Base-by-base conservation (phyloP, 2,888 invertebrate genomes). In the Leistus spinibarbis region DNA sequence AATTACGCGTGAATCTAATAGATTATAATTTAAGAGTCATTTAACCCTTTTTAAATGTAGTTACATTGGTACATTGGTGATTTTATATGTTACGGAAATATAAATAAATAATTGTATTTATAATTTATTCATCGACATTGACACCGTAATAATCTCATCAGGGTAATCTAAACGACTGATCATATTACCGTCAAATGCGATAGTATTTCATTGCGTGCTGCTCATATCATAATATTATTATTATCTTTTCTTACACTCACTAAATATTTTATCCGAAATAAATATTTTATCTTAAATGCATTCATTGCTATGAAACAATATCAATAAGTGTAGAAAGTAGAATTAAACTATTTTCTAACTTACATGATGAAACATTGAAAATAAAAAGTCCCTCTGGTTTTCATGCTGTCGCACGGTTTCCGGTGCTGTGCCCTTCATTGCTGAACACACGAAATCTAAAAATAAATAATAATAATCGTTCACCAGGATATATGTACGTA, bases 351-450 rank as follows among this genome's bases (percentile, higher is more conserved):
- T 10, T n/a, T 60, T 19, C 53, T 53, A 22, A 85, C 88, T 84
- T 83, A 90, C 90, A 78, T 89, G 87, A 62, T 84, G 83, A 79
- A 90, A 88, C 86, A 89, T 86, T 0, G 90, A 88, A 83, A 89
- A 89, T 78, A 87, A 86, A 77, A 85, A 88, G 67, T 89, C 89
- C n/a, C 83, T 82, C 1, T 82, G 84, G n/a, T 87, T 86, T 2
- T 86, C 86, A 0, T 79, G 80, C 23, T 86, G 80, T 84, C 88
- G 87, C 0, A 89, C 87, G 0, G 87, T 86, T 0, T 87, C 87
- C 0, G 83, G 85, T 7, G 81, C 76, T 54, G 79, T 77, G 16
- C 80, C 78, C 81, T 57, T 82, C 78, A 84, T 81, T 5, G 80
- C 81, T 20, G 81, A 75, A 70, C 84, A 85, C n/a, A 84, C 79